A percentile compares a stretch with the other conserved stretches of the same genome.
Conservation (phyloP, 2,888 invertebrate species). For the Drosophila cracens region DNA sequence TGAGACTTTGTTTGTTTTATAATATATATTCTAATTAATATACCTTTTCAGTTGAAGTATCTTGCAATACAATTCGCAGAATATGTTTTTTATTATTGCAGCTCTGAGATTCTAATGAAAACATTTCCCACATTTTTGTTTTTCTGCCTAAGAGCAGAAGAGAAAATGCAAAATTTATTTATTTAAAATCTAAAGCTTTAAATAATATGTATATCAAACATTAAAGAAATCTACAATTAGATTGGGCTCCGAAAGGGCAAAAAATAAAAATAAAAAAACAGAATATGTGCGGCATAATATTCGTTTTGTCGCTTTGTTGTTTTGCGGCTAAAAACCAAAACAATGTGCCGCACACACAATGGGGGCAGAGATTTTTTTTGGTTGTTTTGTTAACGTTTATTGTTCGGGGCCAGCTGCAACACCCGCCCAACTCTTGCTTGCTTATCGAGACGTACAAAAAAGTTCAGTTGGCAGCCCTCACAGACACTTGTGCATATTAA, state of each 20-base stretch:
- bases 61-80: neutral
- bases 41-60: neutral
- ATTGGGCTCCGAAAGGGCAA: neutral
- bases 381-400: slow-evolving; percentile 44
- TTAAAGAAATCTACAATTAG: neutral
- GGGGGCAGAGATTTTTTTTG: slow-evolving; percentile 37
- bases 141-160: neutral
- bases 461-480: slow-evolving; percentile 52
- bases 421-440: slow-evolving; percentile 9
- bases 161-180: neutral
- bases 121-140: neutral
- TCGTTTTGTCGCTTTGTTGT: slow-evolving; percentile 11
- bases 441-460: slow-evolving; percentile 49
- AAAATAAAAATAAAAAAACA: slow-evolving; percentile 20
- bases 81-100: neutral
- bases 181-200: neutral
- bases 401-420: slow-evolving; percentile 25
- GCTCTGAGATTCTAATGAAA: neutral
- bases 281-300: slow-evolving; percentile 62
- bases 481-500: slow-evolving; percentile 81
- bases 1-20: neutral
- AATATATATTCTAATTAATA: neutral
- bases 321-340: neutral
- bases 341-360: slow-evolving; percentile 26
- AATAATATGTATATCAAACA: neutral